These are phyloP conservation scores for Leptosomus discolor DNA, from an alignment of 2,113 vertebrate species.

Conservation along the genomic window DNA sequence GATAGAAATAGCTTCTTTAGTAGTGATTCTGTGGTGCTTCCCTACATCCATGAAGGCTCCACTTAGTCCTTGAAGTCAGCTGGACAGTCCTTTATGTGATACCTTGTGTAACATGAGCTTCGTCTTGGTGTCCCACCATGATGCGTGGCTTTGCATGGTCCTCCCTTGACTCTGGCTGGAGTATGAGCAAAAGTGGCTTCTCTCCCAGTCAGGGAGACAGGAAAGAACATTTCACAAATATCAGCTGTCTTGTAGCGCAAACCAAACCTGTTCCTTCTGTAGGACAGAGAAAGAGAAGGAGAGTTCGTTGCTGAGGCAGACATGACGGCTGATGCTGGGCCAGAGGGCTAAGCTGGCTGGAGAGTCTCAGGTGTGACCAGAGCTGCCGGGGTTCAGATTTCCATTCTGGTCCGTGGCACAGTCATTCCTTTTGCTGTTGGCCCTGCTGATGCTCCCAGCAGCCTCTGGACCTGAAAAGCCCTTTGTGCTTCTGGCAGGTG, in stretches of 20 bases:
- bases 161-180: background rate
- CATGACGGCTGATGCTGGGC: background rate
- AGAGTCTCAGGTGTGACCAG: background rate
- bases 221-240: background rate
- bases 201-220: background rate
- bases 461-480: background rate
- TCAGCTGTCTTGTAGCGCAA: background rate
- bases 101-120: background rate
- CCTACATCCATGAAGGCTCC: background rate
- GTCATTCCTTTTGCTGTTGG: background rate
- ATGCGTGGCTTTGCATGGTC: background rate
- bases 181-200: background rate
- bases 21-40: background rate
- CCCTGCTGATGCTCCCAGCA: background rate
- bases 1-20: background rate
- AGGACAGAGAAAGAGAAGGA: background rate
- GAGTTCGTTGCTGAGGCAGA: background rate
- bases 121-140: background rate
- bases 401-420: background rate
- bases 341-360: background rate
- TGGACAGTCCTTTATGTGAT: background rate
- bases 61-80: background rate
- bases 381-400: background rate
- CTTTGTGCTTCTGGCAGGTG: background rate
- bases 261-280: background rate